Evolutionary conservation across 2,888 invertebrate genomes (phyloP).

Genomic region (Aricia artaxerxes): DNA sequence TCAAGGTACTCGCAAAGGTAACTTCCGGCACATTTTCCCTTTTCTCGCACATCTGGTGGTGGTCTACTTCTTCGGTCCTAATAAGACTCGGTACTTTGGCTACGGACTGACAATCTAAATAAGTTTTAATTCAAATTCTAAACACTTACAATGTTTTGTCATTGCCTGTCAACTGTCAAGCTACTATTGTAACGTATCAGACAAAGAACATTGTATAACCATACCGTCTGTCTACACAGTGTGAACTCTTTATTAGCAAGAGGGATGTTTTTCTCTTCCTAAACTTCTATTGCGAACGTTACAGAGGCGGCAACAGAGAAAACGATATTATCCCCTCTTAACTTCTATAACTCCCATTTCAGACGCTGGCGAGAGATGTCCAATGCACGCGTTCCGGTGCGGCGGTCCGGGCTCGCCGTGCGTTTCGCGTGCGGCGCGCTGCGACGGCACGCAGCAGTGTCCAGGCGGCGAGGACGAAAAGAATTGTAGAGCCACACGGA

Average conservation of each 20-base stretch:
- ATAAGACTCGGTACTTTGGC: neutral
- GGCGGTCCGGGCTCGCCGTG: conserved; percentile 84
- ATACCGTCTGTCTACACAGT: too few species aligned
- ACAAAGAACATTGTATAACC: too few species aligned
- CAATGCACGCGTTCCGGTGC: conserved; percentile 86
- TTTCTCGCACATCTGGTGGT: conserved; percentile 3
- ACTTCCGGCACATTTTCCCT: conserved; percentile 40
- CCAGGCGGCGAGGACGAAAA: conserved; percentile 88
- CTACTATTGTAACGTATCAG: too few species aligned
- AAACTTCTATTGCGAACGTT: too few species aligned
- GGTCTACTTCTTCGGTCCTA: neutral
- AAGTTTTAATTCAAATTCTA: too few species aligned
- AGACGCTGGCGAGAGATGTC: conserved; percentile 79
- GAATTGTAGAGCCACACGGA: conserved; percentile 79
- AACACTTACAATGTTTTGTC: too few species aligned
- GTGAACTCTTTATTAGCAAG: neutral
- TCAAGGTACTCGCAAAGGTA: conserved; percentile 77
- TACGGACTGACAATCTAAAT: neutral
- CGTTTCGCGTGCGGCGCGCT: conserved; percentile 88
- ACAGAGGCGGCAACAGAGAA: neutral
- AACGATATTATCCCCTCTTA: neutral
- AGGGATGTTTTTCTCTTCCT: neutral
- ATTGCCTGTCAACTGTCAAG: too few species aligned
- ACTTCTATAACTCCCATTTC: conserved; percentile 38
- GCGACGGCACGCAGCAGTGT: conserved; percentile 90